Evolutionary conservation across 2,888 invertebrate species (phyloP).

Genomic region (Orthosia incerta): DNA sequence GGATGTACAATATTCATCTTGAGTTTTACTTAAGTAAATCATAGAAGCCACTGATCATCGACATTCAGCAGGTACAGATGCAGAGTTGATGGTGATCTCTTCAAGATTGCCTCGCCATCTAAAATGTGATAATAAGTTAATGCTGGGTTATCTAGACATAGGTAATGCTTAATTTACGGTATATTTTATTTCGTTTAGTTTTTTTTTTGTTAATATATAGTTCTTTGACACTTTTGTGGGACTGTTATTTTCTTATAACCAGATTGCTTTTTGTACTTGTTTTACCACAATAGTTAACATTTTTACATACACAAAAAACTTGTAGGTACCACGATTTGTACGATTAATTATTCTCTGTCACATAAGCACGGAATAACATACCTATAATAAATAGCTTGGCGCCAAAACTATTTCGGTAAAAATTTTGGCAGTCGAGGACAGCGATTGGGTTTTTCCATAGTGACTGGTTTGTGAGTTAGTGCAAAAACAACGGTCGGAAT

Average conservation of each 20-base stretch:
- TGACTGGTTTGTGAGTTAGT: conserved; percentile 77
- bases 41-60: too few species aligned
- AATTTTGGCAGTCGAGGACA: conserved; percentile 37
- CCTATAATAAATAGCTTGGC: conserved; percentile 34
- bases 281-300: neutral
- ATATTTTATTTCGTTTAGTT: too few species aligned
- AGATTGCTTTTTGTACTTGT: neutral
- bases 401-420: conserved; percentile 39
- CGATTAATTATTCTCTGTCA: conserved; percentile 13
- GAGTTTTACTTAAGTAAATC: too few species aligned
- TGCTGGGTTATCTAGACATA: neutral
- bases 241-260: neutral
- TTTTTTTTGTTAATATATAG: too few species aligned
- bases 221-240: neutral
- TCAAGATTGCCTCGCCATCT: neutral
- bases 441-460: conserved; percentile 75
- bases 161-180: neutral
- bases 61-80: too few species aligned
- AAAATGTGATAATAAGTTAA: neutral
- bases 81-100: neutral
- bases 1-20: too few species aligned
- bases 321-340: neutral
- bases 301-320: neutral
- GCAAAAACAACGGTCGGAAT: conserved; percentile 78
- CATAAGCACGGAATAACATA: conserved; percentile 12